Evolutionary conservation across 2,888 invertebrate genomes (phyloP).

Genomic region (Ophion obscuratus): DNA sequence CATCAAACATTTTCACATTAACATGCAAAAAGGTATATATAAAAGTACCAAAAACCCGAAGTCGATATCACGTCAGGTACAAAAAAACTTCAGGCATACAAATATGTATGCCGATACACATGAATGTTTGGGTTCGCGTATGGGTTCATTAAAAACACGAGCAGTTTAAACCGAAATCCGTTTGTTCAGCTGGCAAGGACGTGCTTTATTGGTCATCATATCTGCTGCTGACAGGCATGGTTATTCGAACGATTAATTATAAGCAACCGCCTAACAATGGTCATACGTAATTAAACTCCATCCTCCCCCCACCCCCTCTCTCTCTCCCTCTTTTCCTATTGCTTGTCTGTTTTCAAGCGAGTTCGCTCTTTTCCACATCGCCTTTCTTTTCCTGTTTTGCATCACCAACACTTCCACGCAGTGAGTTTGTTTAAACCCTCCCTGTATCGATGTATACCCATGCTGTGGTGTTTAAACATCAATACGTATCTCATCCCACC

Average conservation of each 20-base stretch:
- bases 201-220: slow-evolving; percentile 82
- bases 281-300: slow-evolving; percentile 77
- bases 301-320: slow-evolving; percentile 16
- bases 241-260: slow-evolving; percentile 81
- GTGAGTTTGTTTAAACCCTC: background rate
- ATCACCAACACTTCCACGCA: slow-evolving; percentile 42
- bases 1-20: too few species aligned
- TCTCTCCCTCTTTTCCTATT: background rate
- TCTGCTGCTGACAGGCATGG: slow-evolving; percentile 80
- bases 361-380: slow-evolving; percentile 41
- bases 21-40: background rate
- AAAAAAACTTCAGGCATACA: background rate
- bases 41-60: background rate
- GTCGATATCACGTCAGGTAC: background rate
- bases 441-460: background rate
- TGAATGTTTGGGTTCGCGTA: background rate
- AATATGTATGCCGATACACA: background rate
- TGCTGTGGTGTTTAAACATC: slow-evolving; percentile 16
- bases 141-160: slow-evolving; percentile 42
- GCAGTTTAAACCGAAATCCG: slow-evolving; percentile 71
- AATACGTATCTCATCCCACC: slow-evolving; percentile 4
- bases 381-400: slow-evolving; percentile 46
- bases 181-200: slow-evolving; percentile 78
- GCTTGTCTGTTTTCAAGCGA: slow-evolving; percentile 69
- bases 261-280: slow-evolving; percentile 81